Evolutionary conservation across 2,113 vertebrate species (phyloP), one percentile per base, ranked within the genome.

Genomic region (Proterorhinus semilunaris): DNA sequence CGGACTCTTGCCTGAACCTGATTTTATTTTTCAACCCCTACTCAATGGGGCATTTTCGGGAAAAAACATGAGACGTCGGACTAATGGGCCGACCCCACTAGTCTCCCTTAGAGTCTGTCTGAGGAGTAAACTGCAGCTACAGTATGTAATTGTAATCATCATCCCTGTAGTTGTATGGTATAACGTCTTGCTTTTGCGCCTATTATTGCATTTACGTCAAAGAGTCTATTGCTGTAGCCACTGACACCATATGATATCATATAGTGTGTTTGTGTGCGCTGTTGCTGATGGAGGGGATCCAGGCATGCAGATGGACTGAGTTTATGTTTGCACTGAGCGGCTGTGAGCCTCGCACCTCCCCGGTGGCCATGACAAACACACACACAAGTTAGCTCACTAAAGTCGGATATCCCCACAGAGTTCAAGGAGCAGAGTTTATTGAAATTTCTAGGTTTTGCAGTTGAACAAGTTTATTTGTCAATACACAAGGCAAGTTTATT

Each of bases 251-350:
- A 81, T 86, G 83, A 88, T 85, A 86, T 87, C 78, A 82, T 87
- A 69, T 82, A 68, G 71, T 68, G 67, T 61, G 75, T 48, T 27
- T 54, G 51, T 78, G 77, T 71, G 61, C 55, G 65, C 80, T 87
- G 83, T 89, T 87, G 81, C 62, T 85, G 78, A 90, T 91, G 90
- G 87, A 88, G 64, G 66, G 43, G 68, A 68, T 83, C 88, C 90
- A 88, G 78, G 76, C 74, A n/a, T 86, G 82, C 86, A 91, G 86
- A 91, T 88, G 90, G 86, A 76, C 72, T 82, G 86, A 85, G 83
- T 87, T 89, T 87, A 84, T 87, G 84, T 90, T 87, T 86, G 78
- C 79, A 77, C 77, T 84, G 83, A 91, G 74, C 68, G 77, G 78
- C 83, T 87, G 75, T 71, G 78, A 82, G 76, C 67, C 81, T 75